A percentile compares a stretch with the other conserved stretches of the same genome.
phyloP scores from a whole-genome alignment of 2,888 invertebrate species.

The Salticus scenicus region DNA sequence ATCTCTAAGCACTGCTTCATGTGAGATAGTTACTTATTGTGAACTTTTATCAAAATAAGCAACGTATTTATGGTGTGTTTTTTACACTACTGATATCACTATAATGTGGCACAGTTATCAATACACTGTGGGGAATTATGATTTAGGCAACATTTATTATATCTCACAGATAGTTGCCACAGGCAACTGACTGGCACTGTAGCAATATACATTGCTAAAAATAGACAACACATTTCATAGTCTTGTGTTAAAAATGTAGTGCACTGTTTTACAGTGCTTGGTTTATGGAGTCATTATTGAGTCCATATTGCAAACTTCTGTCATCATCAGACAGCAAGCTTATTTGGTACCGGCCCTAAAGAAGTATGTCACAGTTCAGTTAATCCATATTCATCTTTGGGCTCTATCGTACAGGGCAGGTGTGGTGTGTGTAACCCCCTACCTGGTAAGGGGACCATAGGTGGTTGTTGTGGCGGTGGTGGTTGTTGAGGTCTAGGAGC shows the following conservation, averaged over 20 bases:
- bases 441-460: constrained; percentile 37
- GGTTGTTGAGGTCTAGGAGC: neutral
- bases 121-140: no score
- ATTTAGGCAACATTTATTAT: neutral
- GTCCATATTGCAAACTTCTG: constrained; percentile 57
- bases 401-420: constrained; percentile 45
- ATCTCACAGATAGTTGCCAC: neutral
- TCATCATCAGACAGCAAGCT: constrained; percentile 26
- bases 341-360: constrained; percentile 28
- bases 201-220: neutral
- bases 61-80: no score
- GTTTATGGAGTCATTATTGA: neutral
- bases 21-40: no score
- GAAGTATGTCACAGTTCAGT: constrained; percentile 62
- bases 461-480: constrained; percentile 24
- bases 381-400: constrained; percentile 68
- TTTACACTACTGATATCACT: no score
- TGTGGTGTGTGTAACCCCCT: constrained; percentile 38
- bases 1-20: no score
- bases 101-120: no score
- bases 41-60: no score
- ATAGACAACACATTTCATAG: neutral
- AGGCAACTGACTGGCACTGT: neutral
- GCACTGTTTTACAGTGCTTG: neutral
- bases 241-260: neutral